Base-by-base conservation (phyloP, 2,113 vertebrate species). In the Phoenicopterus ruber region DNA sequence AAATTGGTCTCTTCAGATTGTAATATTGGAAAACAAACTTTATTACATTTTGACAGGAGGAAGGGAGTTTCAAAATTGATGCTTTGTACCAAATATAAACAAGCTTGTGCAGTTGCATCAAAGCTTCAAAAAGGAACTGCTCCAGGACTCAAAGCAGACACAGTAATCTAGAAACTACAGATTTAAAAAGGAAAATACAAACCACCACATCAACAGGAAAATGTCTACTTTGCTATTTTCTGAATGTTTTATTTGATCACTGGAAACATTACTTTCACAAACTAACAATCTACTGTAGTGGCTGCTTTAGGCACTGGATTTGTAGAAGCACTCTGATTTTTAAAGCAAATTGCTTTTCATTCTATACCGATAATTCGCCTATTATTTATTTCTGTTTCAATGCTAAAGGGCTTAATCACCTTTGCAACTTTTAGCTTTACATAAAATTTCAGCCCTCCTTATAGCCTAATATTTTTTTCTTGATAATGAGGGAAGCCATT, bases 281-380 rank as follows among this genome's bases (percentile, higher is more conserved):
- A 94, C 91, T 86, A 96, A 93, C 94, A 86, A 88, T 80, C 88
- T 97, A 97, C 40, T 1, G 58, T 63, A 91, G 83, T 97, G 95
- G 63, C 88, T 94, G 73, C 93, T 96, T 98, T 90, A 97, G 96
- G 94, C 95, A 97, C 97, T 97, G 94, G 95, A 79, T 95, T 97
- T 93, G 86, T 90, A 97, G 93, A 97, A 97, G 92, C 92, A 95
- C 94, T 93, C 93, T 84, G 70, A 96, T 91, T 92, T 95, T 93
- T 95, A 93, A 97, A 97, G 90, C 77, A 97, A 97, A 91, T 92
- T 88, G 74, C 73, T 96, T 93, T 93, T 95, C 46, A 57, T 87
- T 92, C 79, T 78, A 16, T 72, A 94, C 47, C 36, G 73, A 79
- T 83, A 92, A 76, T 80, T 95, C 42, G 73, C 19, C 36, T 66